Evolutionary conservation across 1,140 invertebrate species (phyloP), one percentile per base, ranked within the genome.

Genomic region (Heliconius nattereri): DNA sequence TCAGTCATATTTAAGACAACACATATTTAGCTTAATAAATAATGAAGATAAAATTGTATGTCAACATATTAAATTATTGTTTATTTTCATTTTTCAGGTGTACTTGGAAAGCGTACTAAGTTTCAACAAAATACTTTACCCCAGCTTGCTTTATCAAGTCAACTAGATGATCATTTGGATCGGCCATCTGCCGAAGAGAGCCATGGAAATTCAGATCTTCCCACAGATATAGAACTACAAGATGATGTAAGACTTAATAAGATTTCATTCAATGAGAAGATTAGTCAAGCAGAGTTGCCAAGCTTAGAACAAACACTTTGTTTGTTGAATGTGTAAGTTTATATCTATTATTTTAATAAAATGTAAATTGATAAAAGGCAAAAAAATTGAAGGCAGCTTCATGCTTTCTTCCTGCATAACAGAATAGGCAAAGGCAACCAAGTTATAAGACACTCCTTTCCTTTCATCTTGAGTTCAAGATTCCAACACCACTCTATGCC

Each of bases 41-140:
- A 45, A 45, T 45, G 2, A 45, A 16, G 13, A 13, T 45, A 45
- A 45, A 45, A 45, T 45, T 45, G 3, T 16, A 45, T 45, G 13
- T 45, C 5, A 16, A 11, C 13, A 45, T 45, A 45, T 52, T 52
- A 23, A 57, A n/a, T 9, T 57, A 9, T 23, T 23, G 54, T 23
- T 5, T 57, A 57, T 23, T 9, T 23, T n/a, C n/a, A 23, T 57
- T 20, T 94, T 84, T 37, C 90, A 96, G 97, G 98, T 82, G 95
- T 96, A 20, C 91, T 99, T 72, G 98, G 98, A 11, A 98, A 98
- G 91, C 95, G 98, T 79, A 99, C 98, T 23, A 97, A 97, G 87
- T 98, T 96, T 91, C 98, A 99, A 92, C 94, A 97, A 84, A 96
- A 97, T 75, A 95, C 97, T 60, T 92, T 98, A 32, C 96, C 98